Evolutionary conservation across 1,140 invertebrate genomes (phyloP).

Genomic region (Caligus rogercresseyi): DNA sequence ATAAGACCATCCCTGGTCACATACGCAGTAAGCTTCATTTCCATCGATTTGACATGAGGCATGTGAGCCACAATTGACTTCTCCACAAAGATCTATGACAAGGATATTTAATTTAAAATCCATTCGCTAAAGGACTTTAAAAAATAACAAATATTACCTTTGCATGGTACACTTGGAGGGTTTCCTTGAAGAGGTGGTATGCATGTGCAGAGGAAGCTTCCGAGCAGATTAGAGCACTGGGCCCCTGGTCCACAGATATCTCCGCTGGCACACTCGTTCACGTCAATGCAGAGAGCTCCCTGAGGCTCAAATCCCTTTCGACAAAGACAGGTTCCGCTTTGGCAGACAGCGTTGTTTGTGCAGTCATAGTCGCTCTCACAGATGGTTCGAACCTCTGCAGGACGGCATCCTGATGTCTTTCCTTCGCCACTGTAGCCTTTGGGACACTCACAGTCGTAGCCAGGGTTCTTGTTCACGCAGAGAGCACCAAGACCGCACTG

Average conservation of each 20-base stretch:
- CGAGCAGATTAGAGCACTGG: slow-evolving; percentile 60
- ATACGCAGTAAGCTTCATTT: slow-evolving; percentile 73
- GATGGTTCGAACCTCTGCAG: slow-evolving; percentile 56
- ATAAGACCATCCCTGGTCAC: slow-evolving; percentile 80
- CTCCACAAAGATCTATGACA: slow-evolving; percentile 59
- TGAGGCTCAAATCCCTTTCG: slow-evolving; percentile 63
- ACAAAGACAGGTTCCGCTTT: slow-evolving; percentile 65
- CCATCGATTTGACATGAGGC: slow-evolving; percentile 73
- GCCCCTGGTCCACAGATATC: slow-evolving; percentile 56
- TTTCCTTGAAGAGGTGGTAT: slow-evolving; percentile 61
- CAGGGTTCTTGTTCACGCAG: slow-evolving; percentile 67
- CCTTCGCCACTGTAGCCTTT: slow-evolving; percentile 30
- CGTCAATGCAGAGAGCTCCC: slow-evolving; percentile 35
- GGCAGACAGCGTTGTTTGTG: slow-evolving; percentile 73
- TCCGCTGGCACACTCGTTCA: slow-evolving; percentile 53
- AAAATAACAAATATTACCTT: slow-evolving; percentile 33
- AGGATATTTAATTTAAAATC: slow-evolving; percentile 15
- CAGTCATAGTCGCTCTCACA: slow-evolving; percentile 76
- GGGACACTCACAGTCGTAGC: slow-evolving; percentile 68
- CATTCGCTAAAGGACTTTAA: slow-evolving; percentile 10
- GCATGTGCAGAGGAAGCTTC: slow-evolving; percentile 70
- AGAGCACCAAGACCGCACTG: slow-evolving; percentile 68
- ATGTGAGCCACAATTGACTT: slow-evolving; percentile 67
- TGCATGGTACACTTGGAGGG: slow-evolving; percentile 56
- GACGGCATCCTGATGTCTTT: slow-evolving; percentile 3